Base-by-base conservation (phyloP, 1,140 invertebrate genomes). In the Eufriesea mexicana region DNA sequence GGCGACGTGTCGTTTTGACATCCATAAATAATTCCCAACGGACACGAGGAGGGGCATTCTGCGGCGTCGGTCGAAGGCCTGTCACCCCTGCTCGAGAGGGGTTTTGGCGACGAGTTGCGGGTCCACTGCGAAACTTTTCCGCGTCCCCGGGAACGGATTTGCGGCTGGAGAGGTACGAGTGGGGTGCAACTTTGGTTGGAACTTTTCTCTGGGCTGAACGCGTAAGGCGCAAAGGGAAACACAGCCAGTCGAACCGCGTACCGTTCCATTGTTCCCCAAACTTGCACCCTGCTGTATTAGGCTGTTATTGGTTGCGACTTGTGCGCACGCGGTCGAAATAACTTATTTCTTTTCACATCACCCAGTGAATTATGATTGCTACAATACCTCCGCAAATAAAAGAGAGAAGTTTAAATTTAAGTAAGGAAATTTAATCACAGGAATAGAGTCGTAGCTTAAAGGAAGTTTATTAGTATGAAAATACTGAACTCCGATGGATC, bases 251-350 rank as follows among this genome's bases (percentile, higher is more conserved):
- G 54, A 64, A 57, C 51, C 51, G 51, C 10, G 59, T 47, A 80
- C 79, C 83, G 75, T 84, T 79, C 74, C 80, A 72, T 84, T 88
- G 82, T 89, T 86, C 82, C 75, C 68, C 25, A 42, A 88, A 88
- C 79, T 89, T 89, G 79, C 68, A 79, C 62, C 51, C 25, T 23
- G 51, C 61, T 68, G 80, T 45, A 28, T 64, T 23, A 45, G 9
- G 18, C 45, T 28, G 42, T 81, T 74, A 75, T 66, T 81, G 71
- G 71, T 49, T 35, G 28, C 68, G n/a, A 49, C 23, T 10, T 23
- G 47, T n/a, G 9, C 2, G 54, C 51, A 79, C 68, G 45, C 71
- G 16, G 12, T 14, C 23, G 68, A 54, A 64, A 66, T 25, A 51
- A 80, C 16, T 75, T 72, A n/a, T 57, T 35, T 20, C 42, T 14